These are phyloP conservation scores for Agelastica alni DNA, from an alignment of 2,888 invertebrate genomes.

Conservation along the genomic window DNA sequence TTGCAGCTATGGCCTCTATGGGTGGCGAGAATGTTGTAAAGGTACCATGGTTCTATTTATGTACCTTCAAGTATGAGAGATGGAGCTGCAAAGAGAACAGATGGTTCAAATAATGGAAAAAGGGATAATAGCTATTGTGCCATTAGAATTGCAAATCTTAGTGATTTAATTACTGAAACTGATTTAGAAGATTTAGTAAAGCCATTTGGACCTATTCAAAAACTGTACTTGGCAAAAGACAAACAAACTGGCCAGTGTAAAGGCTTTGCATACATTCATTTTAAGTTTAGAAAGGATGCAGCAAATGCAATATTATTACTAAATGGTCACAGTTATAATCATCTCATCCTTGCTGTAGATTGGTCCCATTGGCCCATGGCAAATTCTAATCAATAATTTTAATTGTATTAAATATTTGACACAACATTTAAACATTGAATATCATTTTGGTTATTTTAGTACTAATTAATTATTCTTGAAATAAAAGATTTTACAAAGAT, in stretches of 20 bases:
- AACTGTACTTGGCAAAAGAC: conserved; percentile 95
- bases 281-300: conserved; percentile 88
- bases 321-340: conserved; percentile 95
- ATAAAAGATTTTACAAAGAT: no score
- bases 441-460: no score
- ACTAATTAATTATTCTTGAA: no score
- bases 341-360: conserved; percentile 97
- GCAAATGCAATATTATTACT: conserved; percentile 87
- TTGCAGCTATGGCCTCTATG: conserved; percentile 47
- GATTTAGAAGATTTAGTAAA: conserved; percentile 96
- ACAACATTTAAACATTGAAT: no score
- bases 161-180: conserved; percentile 91
- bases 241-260: conserved; percentile 85
- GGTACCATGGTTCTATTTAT: conserved; percentile 67
- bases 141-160: conserved; percentile 95
- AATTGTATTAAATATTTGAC: no score
- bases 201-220: conserved; percentile 89
- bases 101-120: conserved; percentile 67
- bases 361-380: conserved; percentile 85
- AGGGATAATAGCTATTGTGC: conserved; percentile 82
- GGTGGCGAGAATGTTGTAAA: conserved; percentile 74
- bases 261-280: conserved; percentile 98
- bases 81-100: conserved; percentile 70
- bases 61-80: conserved; percentile 90
- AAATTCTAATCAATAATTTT: conserved; percentile 27